Percentiles rank a stretch among this genome's conserved stretches.
phyloP scores from a whole-genome alignment of 1,140 invertebrate genomes.

The Drosophila nigrodunni region DNA sequence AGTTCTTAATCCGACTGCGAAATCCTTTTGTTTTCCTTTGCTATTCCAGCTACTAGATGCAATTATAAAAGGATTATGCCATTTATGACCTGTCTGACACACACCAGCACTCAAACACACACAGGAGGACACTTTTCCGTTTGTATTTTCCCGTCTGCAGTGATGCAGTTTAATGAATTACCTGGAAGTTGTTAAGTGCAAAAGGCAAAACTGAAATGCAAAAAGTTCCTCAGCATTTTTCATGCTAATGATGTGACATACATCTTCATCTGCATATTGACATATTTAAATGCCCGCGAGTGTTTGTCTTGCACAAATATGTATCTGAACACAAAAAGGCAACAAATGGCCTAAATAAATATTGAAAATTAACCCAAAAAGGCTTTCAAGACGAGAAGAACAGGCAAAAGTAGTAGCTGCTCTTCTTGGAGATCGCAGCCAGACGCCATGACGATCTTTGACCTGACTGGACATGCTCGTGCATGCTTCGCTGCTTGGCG shows the following conservation, averaged over 20 bases:
- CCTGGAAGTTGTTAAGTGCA: constrained; percentile 70
- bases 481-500: constrained; percentile 16
- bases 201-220: constrained; percentile 12
- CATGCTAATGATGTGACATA: constrained; percentile 28
- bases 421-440: not conserved
- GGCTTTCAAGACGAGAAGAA: not conserved
- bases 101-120: not conserved
- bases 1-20: constrained; percentile 68
- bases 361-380: constrained; percentile 1
- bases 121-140: not conserved
- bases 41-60: constrained; percentile 73
- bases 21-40: constrained; percentile 71
- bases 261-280: not conserved
- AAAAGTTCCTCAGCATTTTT: constrained; percentile 13
- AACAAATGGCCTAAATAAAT: constrained; percentile 25
- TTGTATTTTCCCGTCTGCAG: constrained; percentile 49
- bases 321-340: not conserved
- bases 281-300: constrained; percentile 10
- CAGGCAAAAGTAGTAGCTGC: not conserved
- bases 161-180: constrained; percentile 76
- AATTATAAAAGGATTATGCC: constrained; percentile 82
- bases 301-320: constrained; percentile 8
- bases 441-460: not conserved
- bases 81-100: constrained; percentile 50
- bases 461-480: constrained; percentile 39